Evolutionary conservation across 2,797 vertebrate genomes (phyloP).

Genomic region (Anisognathus igniventris): DNA sequence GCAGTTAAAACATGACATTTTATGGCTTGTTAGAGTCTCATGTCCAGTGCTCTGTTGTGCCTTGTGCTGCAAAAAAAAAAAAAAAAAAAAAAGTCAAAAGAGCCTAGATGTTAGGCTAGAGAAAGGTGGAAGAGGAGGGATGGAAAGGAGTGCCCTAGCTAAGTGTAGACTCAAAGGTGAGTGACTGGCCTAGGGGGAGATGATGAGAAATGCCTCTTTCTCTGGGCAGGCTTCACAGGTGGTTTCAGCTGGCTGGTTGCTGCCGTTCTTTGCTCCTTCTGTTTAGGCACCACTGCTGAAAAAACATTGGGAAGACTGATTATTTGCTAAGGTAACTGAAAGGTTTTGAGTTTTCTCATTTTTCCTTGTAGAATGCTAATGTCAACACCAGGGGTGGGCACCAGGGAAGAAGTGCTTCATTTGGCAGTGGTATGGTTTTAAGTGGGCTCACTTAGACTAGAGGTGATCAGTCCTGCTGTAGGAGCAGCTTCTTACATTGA

Average conservation of each 20-base stretch:
- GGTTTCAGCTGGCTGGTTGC: background rate
- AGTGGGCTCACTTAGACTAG: background rate
- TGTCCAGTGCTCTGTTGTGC: background rate
- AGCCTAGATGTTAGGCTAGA: background rate
- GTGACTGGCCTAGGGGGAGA: background rate
- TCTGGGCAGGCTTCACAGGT: background rate
- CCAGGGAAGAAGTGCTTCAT: background rate
- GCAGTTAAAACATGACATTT: background rate
- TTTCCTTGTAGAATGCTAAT: background rate
- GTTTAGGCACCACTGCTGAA: background rate
- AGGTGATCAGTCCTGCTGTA: background rate
- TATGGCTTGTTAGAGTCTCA: background rate
- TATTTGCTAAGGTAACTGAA: background rate
- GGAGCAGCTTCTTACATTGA: background rate
- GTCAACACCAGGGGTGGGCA: background rate
- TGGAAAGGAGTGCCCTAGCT: background rate
- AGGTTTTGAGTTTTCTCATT: fast-evolving
- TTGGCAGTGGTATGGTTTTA: background rate
- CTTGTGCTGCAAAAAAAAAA: background rate
- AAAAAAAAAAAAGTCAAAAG: background rate
- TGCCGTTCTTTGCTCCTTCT: background rate
- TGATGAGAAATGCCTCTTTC: background rate
- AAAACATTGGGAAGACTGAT: background rate
- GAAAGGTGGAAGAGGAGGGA: background rate
- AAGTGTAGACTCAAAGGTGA: background rate